A percentile compares a stretch with the other conserved stretches of the same genome.
Evolutionary conservation across 1,140 invertebrate species (phyloP).

Genomic region (Musca domestica): DNA sequence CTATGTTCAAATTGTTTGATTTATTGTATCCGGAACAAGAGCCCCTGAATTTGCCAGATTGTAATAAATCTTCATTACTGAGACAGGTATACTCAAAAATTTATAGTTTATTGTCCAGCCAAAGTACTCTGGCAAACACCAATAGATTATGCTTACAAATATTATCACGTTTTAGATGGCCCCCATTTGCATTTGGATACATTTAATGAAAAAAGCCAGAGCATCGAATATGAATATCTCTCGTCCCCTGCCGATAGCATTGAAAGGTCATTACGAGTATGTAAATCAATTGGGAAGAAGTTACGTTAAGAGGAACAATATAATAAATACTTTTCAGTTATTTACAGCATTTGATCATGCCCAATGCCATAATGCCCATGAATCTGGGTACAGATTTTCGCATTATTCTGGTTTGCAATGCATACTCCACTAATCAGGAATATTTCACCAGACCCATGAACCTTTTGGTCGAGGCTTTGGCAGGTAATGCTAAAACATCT

Average conservation of each 20-base stretch:
- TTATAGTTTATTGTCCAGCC: not conserved
- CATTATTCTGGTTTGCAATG: constrained; percentile 90
- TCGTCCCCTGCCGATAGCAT: constrained; percentile 75
- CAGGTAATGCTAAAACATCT: constrained; percentile 70
- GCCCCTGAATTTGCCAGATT: constrained; percentile 85
- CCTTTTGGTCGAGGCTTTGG: constrained; percentile 82
- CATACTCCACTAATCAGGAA: constrained; percentile 87
- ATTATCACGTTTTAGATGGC: constrained; percentile 64
- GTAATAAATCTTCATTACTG: constrained; percentile 79
- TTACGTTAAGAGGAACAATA: no score
- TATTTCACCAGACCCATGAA: constrained; percentile 84
- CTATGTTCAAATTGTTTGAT: constrained; percentile 88
- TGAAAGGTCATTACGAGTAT: constrained; percentile 82
- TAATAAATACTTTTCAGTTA: constrained; percentile 60
- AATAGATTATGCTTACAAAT: no score
- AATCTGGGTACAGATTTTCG: constrained; percentile 80
- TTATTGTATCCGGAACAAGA: constrained; percentile 90
- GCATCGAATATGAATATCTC: constrained; percentile 75
- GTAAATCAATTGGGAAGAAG: constrained; percentile 41
- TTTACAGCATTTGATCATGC: constrained; percentile 76
- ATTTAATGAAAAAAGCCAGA: constrained; percentile 90
- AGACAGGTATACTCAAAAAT: constrained; percentile 59
- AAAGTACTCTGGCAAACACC: not conserved
- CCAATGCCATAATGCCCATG: constrained; percentile 64
- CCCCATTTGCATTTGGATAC: constrained; percentile 94